These are phyloP conservation scores for Cetoscarus ocellatus DNA, from an alignment of 2,797 vertebrate species.

Conservation along the genomic window DNA sequence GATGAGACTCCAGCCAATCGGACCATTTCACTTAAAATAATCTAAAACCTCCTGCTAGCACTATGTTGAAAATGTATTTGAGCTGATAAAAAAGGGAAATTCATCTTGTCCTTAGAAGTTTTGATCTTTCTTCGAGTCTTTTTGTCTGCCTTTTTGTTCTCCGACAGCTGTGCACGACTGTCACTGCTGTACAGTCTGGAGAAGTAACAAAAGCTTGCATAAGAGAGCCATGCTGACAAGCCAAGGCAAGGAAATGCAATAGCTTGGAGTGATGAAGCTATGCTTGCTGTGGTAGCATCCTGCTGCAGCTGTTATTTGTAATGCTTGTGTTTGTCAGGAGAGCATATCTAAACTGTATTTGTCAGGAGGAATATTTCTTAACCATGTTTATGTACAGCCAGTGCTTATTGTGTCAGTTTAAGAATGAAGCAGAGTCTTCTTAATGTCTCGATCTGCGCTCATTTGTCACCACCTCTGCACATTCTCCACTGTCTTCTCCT, in stretches of 20 bases:
- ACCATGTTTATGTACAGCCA: slow-evolving; percentile 49
- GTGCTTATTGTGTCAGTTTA: slow-evolving; percentile 55
- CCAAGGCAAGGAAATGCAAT: slow-evolving; percentile 10
- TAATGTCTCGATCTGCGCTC: slow-evolving; percentile 47
- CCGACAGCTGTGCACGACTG: slow-evolving; percentile 5
- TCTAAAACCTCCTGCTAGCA: no score
- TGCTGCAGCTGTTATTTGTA: slow-evolving; percentile 51
- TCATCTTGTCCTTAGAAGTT: not conserved
- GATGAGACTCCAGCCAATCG: no score
- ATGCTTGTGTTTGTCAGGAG: slow-evolving; percentile 51
- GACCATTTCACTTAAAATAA: no score
- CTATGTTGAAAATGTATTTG: no score
- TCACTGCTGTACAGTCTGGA: not conserved
- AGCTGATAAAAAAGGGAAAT: no score
- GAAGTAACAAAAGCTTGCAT: slow-evolving; percentile 20
- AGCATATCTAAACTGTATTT: slow-evolving; percentile 56
- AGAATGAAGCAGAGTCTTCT: slow-evolving; percentile 55
- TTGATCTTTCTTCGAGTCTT: not conserved
- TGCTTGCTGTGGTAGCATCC: slow-evolving; percentile 36
- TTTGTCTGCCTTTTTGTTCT: not conserved
- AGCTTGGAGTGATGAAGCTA: slow-evolving; percentile 41
- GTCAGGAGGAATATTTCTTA: slow-evolving; percentile 56
- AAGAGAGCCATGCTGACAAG: slow-evolving; percentile 24
- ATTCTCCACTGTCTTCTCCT: slow-evolving; percentile 50
- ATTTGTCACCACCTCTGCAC: slow-evolving; percentile 63